phyloP scores from a whole-genome alignment of 2,797 vertebrate genomes.

The Iguana delicatissima region DNA sequence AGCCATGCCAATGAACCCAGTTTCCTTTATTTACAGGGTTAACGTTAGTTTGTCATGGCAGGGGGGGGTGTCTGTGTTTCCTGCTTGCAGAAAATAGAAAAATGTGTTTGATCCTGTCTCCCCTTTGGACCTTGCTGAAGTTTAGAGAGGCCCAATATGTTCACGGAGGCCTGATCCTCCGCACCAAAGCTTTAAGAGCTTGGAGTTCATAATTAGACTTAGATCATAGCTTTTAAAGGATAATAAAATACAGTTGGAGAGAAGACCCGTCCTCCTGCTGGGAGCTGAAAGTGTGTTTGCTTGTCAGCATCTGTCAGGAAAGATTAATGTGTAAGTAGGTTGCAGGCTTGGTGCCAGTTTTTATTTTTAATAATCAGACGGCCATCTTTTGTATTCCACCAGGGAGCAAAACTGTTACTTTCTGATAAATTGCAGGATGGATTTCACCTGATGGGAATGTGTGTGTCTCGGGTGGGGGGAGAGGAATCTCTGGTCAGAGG shows the following conservation, averaged over 20 bases:
- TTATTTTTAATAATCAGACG: slow-evolving; percentile 75
- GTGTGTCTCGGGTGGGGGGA: too few species aligned
- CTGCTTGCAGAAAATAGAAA: too few species aligned
- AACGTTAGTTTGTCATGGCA: not conserved
- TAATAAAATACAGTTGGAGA: slow-evolving; percentile 60
- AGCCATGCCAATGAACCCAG: not conserved
- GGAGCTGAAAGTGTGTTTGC: slow-evolving; percentile 53
- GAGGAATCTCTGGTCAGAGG: too few species aligned
- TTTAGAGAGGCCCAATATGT: not conserved
- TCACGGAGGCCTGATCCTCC: not conserved
- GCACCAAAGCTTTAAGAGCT: not conserved
- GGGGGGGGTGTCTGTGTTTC: too few species aligned
- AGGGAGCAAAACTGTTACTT: slow-evolving; percentile 51
- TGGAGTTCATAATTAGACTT: slow-evolving; percentile 42
- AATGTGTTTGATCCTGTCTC: not conserved
- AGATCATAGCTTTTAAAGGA: slow-evolving; percentile 66
- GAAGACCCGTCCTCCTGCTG: slow-evolving; percentile 48
- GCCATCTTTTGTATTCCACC: slow-evolving; percentile 32
- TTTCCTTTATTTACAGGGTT: not conserved
- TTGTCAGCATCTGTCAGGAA: slow-evolving; percentile 70
- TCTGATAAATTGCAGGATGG: slow-evolving; percentile 26
- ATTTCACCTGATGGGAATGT: too few species aligned
- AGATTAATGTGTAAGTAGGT: slow-evolving; percentile 71
- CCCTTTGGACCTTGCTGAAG: not conserved
- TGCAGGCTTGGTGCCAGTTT: slow-evolving; percentile 67